Evolutionary conservation across 2,888 invertebrate species (phyloP).

Genomic region (Polyploca ridens): DNA sequence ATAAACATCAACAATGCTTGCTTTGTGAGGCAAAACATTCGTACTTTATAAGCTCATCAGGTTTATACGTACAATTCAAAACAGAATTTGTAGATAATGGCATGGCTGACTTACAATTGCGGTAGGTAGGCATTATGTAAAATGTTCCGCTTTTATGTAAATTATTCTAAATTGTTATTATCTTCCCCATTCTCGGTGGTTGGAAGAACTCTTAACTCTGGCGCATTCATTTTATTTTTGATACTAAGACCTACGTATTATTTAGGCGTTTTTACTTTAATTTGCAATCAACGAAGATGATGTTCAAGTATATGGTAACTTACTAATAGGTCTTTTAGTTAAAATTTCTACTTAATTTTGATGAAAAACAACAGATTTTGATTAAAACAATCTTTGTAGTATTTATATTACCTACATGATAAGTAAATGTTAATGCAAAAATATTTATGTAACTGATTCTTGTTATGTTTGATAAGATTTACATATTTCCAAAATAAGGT

Average conservation of each 20-base stretch:
- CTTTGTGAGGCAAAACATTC: constrained; percentile 6
- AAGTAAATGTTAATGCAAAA: too few relatives aligned
- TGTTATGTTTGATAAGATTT: too few relatives aligned
- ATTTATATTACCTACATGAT: too few relatives aligned
- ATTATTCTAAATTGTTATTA: background rate
- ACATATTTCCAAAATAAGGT: too few relatives aligned
- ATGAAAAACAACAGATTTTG: too few relatives aligned
- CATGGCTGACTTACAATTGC: constrained; percentile 8
- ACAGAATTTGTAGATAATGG: constrained; percentile 14
- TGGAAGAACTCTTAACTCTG: background rate
- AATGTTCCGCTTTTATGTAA: constrained; percentile 8
- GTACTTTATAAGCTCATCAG: constrained; percentile 14
- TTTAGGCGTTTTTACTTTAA: too few relatives aligned
- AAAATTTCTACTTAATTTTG: too few relatives aligned
- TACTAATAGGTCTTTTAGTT: too few relatives aligned
- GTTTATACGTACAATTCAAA: constrained; percentile 13
- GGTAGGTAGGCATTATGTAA: constrained; percentile 7
- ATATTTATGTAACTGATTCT: too few relatives aligned
- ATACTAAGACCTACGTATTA: background rate
- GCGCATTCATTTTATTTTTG: background rate
- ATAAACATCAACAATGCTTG: constrained; percentile 16
- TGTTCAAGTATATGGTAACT: too few relatives aligned
- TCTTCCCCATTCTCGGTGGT: background rate
- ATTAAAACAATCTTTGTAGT: too few relatives aligned
- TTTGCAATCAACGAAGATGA: too few relatives aligned